phyloP scores from a whole-genome alignment of 2,113 vertebrate genomes.

The Athene noctua region DNA sequence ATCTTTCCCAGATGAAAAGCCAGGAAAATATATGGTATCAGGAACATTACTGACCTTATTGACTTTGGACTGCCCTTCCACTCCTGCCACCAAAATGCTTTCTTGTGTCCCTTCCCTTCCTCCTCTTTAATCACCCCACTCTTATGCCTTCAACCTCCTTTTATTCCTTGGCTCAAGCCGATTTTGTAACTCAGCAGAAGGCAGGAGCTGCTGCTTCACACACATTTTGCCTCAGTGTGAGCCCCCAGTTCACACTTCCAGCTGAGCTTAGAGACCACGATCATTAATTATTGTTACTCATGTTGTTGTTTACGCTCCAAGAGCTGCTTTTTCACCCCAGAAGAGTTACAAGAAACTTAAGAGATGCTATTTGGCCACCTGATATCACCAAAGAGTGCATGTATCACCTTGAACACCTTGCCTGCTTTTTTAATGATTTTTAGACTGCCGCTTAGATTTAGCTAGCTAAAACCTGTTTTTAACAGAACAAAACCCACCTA shows the following conservation, averaged over 20 bases:
- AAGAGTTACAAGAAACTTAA: slow-evolving; percentile 18
- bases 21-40: not conserved
- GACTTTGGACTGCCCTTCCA: not conserved
- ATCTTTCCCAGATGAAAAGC: not conserved
- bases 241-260: slow-evolving; percentile 54
- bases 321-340: slow-evolving; percentile 43
- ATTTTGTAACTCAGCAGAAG: slow-evolving; percentile 57
- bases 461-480: not conserved
- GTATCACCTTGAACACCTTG: not conserved
- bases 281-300: slow-evolving; percentile 55
- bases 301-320: slow-evolving; percentile 48
- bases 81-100: not conserved
- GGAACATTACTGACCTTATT: not conserved
- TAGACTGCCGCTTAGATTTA: not conserved
- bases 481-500: not conserved
- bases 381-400: not conserved
- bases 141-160: not conserved
- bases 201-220: slow-evolving; percentile 66
- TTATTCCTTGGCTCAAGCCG: slow-evolving; percentile 12
- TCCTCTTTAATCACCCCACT: not conserved
- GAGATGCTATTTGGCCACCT: not conserved
- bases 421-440: not conserved
- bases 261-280: slow-evolving; percentile 1
- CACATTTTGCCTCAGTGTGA: slow-evolving; percentile 17
- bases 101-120: not conserved